Conservation (phyloP, 2,797 vertebrate genomes). For the Cirrhinus molitorella region DNA sequence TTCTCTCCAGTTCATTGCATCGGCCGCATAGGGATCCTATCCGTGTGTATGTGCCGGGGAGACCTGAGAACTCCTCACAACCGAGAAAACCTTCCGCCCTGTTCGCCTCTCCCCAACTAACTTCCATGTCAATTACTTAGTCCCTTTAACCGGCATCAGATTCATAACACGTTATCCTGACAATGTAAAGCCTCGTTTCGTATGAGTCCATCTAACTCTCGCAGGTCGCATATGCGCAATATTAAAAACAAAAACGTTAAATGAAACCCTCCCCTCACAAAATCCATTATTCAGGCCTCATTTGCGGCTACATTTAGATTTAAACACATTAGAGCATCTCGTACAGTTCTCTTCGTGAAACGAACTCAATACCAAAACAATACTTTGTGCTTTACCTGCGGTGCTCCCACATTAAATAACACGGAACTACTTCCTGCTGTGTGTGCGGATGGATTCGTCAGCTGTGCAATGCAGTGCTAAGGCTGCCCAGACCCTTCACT, state of each 20-base stretch:
- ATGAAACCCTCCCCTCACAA: no score
- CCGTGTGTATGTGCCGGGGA: slow-evolving; percentile 66
- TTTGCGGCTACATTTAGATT: neutral
- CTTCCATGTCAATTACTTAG: slow-evolving; percentile 77
- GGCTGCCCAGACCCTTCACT: slow-evolving; percentile 81
- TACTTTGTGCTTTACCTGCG: slow-evolving; percentile 55
- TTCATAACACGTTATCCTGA: neutral
- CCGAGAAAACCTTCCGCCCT: slow-evolving; percentile 76
- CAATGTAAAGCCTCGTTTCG: neutral
- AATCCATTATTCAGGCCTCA: neutral
- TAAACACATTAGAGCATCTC: neutral
- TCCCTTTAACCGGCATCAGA: slow-evolving; percentile 46
- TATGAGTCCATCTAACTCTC: neutral
- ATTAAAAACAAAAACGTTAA: neutral
- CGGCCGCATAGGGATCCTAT: slow-evolving; percentile 65
- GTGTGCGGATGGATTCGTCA: slow-evolving; percentile 80
- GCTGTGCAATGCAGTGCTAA: slow-evolving; percentile 78
- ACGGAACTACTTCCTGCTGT: slow-evolving; percentile 80
- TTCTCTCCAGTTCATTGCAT: slow-evolving; percentile 72
- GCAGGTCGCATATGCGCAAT: neutral
- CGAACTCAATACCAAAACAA: neutral
- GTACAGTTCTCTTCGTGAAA: neutral
- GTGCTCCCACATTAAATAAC: slow-evolving; percentile 66
- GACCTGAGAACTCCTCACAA: slow-evolving; percentile 73
- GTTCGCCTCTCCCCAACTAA: slow-evolving; percentile 76